These are phyloP conservation scores for Halcyon malimbica DNA, from an alignment of 2,113 vertebrate species.

Conservation along the genomic window DNA sequence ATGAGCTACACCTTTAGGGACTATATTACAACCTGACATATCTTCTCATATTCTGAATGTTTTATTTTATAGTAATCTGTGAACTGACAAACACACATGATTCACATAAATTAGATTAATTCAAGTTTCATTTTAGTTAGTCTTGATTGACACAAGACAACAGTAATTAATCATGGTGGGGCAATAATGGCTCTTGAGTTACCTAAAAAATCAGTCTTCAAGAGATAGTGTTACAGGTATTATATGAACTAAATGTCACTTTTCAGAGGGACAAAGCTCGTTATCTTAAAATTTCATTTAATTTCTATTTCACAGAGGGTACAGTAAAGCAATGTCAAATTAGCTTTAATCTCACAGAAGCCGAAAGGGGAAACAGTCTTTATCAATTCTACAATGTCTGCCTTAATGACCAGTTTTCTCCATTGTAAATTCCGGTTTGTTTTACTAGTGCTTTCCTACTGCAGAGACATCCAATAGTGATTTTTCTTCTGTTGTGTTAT, in stretches of 20 bases:
- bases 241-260: neutral
- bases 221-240: neutral
- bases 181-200: neutral
- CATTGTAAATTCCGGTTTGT: neutral
- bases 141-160: neutral
- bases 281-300: neutral
- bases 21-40: neutral
- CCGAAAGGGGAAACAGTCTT: neutral
- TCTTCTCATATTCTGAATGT: neutral
- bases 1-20: neutral
- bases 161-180: neutral
- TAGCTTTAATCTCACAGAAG: neutral
- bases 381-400: neutral
- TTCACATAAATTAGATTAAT: neutral
- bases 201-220: neutral
- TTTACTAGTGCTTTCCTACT: neutral
- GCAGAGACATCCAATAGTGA: neutral
- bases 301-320: neutral
- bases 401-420: neutral
- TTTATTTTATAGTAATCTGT: neutral
- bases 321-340: neutral
- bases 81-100: neutral
- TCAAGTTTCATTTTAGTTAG: neutral
- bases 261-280: neutral
- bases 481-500: neutral